Evolutionary conservation across 2,888 invertebrate genomes (phyloP).

Genomic region (Cotesia congregata): DNA sequence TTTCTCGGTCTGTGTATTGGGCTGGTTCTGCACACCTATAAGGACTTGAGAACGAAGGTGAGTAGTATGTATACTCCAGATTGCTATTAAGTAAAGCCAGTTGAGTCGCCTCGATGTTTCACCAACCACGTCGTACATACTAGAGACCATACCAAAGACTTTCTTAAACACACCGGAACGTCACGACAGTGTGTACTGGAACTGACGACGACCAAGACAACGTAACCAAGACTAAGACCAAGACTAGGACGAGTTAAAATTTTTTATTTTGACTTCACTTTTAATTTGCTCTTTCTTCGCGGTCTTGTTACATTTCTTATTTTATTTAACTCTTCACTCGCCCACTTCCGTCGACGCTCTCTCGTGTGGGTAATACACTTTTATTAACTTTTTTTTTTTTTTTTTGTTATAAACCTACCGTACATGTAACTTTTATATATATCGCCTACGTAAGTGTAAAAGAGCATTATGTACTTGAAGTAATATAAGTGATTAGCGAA

Average conservation of each 20-base stretch:
- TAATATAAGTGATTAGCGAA: background rate
- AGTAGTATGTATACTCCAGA: conserved; percentile 50
- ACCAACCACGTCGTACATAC: conserved; percentile 5
- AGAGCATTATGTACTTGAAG: background rate
- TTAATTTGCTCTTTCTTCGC: background rate
- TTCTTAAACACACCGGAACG: background rate
- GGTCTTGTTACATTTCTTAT: background rate
- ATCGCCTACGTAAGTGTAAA: background rate
- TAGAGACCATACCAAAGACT: background rate
- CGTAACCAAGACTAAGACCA: background rate
- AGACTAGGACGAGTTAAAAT: background rate
- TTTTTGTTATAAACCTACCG: background rate
- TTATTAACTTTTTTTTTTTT: background rate
- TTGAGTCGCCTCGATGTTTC: conserved; percentile 30
- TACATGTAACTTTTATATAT: background rate
- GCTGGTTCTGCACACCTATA: conserved; percentile 40
- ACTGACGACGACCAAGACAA: background rate
- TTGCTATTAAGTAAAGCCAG: conserved; percentile 14
- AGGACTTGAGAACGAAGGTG: conserved; percentile 73
- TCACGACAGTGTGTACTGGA: background rate
- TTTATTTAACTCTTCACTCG: background rate
- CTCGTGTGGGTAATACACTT: conserved; percentile 11
- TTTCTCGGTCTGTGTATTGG: conserved; percentile 41
- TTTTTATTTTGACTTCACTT: background rate
- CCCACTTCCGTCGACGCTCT: conserved; percentile 7